phyloP scores from a whole-genome alignment of 2,113 vertebrate genomes.

The Cochlearius cochlearius region DNA sequence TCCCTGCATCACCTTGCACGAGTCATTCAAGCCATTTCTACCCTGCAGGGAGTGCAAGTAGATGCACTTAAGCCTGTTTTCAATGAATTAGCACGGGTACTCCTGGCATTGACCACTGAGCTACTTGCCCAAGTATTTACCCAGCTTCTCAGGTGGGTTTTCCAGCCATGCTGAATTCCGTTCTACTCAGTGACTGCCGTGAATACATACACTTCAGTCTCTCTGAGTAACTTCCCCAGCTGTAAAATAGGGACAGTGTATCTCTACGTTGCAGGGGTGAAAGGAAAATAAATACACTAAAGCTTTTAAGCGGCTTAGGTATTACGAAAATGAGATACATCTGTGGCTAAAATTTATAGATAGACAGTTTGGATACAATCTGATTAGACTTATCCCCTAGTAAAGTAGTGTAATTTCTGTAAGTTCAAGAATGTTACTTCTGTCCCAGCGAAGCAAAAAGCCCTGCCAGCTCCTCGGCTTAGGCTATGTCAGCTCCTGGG shows the following conservation, averaged over 20 bases:
- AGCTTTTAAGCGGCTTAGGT: conserved; percentile 50
- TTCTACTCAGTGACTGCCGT: neutral
- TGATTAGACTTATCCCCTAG: conserved; percentile 32
- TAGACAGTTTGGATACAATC: neutral
- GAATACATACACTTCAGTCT: conserved; percentile 14
- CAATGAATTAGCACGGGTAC: neutral
- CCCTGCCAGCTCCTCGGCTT: neutral
- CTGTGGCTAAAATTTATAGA: conserved; percentile 34
- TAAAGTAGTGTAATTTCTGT: conserved; percentile 13
- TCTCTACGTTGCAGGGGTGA: neutral
- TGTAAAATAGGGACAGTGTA: conserved; percentile 24
- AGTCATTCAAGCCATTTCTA: neutral
- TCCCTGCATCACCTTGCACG: neutral
- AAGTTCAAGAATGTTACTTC: neutral
- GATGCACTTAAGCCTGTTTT: neutral
- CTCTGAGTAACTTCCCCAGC: conserved; percentile 24
- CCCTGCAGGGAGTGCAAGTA: neutral
- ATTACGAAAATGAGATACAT: conserved; percentile 62
- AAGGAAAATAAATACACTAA: conserved; percentile 54
- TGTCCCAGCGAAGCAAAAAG: neutral
- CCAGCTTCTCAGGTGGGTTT: conserved; percentile 49
- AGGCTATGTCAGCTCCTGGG: neutral
- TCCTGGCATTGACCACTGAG: neutral
- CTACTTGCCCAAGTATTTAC: neutral
- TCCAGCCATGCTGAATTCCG: conserved; percentile 13